These are phyloP conservation scores for Psittacus erithacus DNA, from an alignment of 2,113 vertebrate genomes.

Conservation along the genomic window DNA sequence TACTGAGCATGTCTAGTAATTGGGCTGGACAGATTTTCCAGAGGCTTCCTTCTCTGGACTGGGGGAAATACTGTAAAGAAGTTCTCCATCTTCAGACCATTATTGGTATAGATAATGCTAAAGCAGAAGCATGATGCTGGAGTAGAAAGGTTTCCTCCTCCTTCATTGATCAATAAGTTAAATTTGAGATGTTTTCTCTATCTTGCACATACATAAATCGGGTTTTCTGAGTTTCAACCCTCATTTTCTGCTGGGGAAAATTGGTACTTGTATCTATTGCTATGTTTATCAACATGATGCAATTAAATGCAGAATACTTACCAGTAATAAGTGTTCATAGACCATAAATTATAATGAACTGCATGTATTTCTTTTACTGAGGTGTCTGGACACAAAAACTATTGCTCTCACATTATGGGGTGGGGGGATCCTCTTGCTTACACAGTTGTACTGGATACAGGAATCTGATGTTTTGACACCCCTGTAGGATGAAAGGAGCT, in stretches of 20 bases:
- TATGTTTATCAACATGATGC: neutral
- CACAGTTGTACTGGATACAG: neutral
- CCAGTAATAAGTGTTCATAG: neutral
- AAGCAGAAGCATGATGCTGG: neutral
- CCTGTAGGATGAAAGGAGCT: neutral
- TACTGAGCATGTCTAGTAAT: neutral
- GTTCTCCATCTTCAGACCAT: neutral
- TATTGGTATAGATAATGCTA: neutral
- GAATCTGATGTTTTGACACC: neutral
- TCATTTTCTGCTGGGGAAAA: neutral
- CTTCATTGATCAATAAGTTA: neutral
- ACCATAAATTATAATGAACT: neutral
- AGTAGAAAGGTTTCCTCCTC: neutral
- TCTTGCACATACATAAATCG: neutral
- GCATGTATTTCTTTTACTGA: neutral
- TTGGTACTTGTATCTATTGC: neutral
- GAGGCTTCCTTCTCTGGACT: neutral
- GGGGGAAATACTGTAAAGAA: neutral
- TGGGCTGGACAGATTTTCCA: neutral
- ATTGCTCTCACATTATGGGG: neutral
- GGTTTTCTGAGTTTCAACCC: neutral
- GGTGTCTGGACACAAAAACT: neutral
- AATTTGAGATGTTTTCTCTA: neutral
- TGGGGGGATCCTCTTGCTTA: neutral
- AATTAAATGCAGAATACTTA: neutral